Conservation (phyloP, 2,797 vertebrate species). For the Danio tinwini region DNA sequence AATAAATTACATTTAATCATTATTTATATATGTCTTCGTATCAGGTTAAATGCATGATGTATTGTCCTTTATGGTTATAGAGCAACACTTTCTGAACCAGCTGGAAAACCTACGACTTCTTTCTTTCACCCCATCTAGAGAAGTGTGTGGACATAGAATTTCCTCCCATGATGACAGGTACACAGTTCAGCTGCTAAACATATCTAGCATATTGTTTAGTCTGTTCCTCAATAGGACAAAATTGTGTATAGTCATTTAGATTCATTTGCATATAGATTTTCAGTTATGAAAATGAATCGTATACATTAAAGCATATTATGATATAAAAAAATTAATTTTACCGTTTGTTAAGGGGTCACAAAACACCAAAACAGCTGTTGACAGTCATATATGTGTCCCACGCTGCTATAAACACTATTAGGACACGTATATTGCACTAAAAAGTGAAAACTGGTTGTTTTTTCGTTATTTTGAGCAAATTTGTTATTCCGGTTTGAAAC, state of each 20-base stretch:
- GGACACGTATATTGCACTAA: no score
- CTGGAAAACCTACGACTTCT: conserved; percentile 93
- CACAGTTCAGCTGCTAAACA: neutral
- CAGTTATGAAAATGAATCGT: neutral
- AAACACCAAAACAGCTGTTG: no score
- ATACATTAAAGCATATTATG: no score
- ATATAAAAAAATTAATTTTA: neutral
- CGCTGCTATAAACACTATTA: no score
- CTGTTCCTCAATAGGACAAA: neutral
- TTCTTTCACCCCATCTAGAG: conserved; percentile 94
- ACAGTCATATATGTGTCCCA: no score
- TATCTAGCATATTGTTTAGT: neutral
- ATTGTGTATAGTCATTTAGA: neutral
- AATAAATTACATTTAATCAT: no score
- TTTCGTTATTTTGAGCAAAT: no score
- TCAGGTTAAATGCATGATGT: neutral
- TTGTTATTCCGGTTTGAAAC: no score
- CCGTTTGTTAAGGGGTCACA: no score
- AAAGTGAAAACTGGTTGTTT: no score
- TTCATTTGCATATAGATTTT: neutral
- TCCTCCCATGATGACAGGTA: conserved; percentile 96
- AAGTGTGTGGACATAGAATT: conserved; percentile 94
- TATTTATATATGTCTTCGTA: neutral
- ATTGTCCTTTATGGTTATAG: conserved; percentile 71
- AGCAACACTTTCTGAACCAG: conserved; percentile 93